Base-by-base conservation (phyloP, 2,888 invertebrate genomes). In the Leptopterna dolabrata region DNA sequence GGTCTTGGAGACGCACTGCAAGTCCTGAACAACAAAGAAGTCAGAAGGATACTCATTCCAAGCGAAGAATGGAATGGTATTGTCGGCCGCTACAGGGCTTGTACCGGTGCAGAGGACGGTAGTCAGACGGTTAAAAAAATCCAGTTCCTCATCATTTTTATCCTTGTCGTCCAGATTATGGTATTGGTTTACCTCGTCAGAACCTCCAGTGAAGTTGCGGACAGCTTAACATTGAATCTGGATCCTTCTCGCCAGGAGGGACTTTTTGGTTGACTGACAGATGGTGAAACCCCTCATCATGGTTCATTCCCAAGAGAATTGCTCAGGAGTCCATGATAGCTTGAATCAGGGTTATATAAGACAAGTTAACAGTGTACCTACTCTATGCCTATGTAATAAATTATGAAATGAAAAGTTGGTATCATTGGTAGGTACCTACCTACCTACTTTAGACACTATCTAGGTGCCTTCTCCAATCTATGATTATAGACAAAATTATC, bases 141-240 rank as follows among this genome's bases (percentile, higher is more conserved):
- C 14, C 41, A 78, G 43, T 14, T 45, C 14, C 41, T 78, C 78
- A 36, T 78, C 9, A 43, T 78, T 11, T 41, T 78, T 27, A 78
- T 78, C 16, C 78, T 78, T 27, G 78, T 78, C 16, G 19, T 78
- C 27, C 78, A 78, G 19, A 78, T 78, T 14, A 45, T 78, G 78
- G 78, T 78, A 0, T n/a, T 78, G 0, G 41, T 43, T n/a, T 78
- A 78, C 45, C 78, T 78, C 7, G 43, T 78, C 27, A 36, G 78
- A 24, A 14, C 9, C 3, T 9, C 78, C 41, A 45, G 43, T 45
- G 78, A 78, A n/a, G 78, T 78, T n/a, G 78, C 45, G 3, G 78
- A 78, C 24, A 24, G 63, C 3, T 24, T 63, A 24, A 63, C 63
- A 6, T 24, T 63, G 63, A 27, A 24, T 24, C 1, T 47, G 14